Conservation (phyloP, 2,888 invertebrate species). For the Leptopilina syphax region DNA sequence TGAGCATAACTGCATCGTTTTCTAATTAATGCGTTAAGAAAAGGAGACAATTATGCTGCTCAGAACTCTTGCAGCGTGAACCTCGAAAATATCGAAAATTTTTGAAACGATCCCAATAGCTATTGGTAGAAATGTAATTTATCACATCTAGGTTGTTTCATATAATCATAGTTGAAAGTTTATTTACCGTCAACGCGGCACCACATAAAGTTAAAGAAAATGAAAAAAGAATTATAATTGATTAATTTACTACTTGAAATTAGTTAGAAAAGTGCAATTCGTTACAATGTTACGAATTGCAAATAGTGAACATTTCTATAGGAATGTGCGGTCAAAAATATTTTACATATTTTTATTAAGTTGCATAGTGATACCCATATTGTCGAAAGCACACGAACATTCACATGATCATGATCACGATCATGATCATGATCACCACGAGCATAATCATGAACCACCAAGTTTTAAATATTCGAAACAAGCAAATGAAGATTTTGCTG, state of each 20-base stretch:
- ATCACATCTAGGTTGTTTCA: no score
- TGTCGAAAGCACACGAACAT: constrained; percentile 45
- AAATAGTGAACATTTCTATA: background rate
- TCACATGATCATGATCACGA: constrained; percentile 72
- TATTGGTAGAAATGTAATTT: no score
- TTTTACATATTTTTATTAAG: background rate
- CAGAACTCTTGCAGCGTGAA: no score
- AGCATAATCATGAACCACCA: constrained; percentile 78
- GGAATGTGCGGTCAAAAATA: background rate
- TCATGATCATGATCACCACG: constrained; percentile 72
- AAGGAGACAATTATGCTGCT: no score
- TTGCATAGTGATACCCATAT: constrained; percentile 6
- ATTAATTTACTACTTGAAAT: background rate
- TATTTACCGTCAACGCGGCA: no score
- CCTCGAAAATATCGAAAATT: no score
- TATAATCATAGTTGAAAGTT: no score
- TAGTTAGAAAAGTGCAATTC: background rate
- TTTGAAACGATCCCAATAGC: no score
- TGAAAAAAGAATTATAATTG: no score
- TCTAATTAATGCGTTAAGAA: no score
- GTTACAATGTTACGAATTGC: background rate
- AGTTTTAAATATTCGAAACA: constrained; percentile 90
- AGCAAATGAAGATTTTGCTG: constrained; percentile 79
- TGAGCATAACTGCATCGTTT: no score
- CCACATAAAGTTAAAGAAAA: no score